Percentiles rank a stretch among this genome's conserved stretches.
phyloP scores from a whole-genome alignment of 2,888 invertebrate genomes.

The Amblyjoppa proteus region DNA sequence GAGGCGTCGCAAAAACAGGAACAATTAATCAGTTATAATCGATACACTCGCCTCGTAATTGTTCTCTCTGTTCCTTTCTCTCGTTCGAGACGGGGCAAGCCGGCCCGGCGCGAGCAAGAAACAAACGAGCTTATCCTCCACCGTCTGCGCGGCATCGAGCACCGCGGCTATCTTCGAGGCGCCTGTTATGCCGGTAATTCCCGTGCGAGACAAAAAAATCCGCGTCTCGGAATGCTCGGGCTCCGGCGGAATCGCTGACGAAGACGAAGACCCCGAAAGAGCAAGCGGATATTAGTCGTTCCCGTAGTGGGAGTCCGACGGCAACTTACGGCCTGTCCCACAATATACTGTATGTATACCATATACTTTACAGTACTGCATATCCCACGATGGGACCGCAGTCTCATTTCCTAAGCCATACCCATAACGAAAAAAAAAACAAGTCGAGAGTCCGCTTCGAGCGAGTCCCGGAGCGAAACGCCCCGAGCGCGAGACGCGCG shows the following conservation, averaged over 20 bases:
- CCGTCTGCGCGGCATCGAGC: neutral
- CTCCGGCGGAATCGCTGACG: slow-evolving; percentile 23
- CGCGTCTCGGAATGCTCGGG: slow-evolving; percentile 39
- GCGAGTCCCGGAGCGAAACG: slow-evolving; percentile 45
- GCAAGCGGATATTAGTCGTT: slow-evolving; percentile 36
- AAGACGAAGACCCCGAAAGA: slow-evolving; percentile 28
- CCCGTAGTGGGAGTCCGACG: slow-evolving; percentile 27
- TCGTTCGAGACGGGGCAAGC: neutral
- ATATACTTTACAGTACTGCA: slow-evolving; percentile 29
- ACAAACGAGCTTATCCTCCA: slow-evolving; percentile 37
- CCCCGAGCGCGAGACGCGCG: slow-evolving; percentile 63
- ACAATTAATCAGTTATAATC: slow-evolving; percentile 46
- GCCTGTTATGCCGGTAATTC: slow-evolving; percentile 23
- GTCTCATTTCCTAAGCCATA: slow-evolving; percentile 50
- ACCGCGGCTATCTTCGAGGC: slow-evolving; percentile 11
- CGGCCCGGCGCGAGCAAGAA: slow-evolving; percentile 19
- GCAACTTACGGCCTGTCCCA: slow-evolving; percentile 16
- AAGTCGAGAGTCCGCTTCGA: neutral
- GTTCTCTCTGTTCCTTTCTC: slow-evolving; percentile 3
- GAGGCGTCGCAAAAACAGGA: slow-evolving; percentile 6
- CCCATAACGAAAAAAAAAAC: slow-evolving; percentile 14
- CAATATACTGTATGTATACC: slow-evolving; percentile 26
- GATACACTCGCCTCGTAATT: slow-evolving; percentile 33
- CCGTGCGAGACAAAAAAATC: slow-evolving; percentile 34
- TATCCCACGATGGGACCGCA: slow-evolving; percentile 9